Percentiles rank a stretch among this genome's conserved stretches.
Evolutionary conservation across 2,113 vertebrate genomes (phyloP).

Genomic region (Daboia siamensis): DNA sequence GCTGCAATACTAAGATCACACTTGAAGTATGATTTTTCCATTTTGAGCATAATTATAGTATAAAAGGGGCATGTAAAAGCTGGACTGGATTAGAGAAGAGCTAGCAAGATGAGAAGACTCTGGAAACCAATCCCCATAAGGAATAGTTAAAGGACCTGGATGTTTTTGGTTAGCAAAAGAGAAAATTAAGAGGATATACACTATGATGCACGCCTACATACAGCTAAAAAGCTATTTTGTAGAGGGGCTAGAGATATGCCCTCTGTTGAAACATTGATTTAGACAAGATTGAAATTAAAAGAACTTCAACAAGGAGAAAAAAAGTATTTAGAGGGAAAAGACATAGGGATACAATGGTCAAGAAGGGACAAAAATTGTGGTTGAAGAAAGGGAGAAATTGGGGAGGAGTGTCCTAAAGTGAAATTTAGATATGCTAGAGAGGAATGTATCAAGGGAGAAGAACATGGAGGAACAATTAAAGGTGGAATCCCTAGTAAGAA

Average conservation of each 20-base stretch:
- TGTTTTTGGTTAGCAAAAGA: not conserved
- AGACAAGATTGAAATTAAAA: not conserved
- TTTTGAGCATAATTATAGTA: not conserved
- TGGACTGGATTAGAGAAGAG: not conserved
- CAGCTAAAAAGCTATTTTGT: not conserved
- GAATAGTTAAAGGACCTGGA: not conserved
- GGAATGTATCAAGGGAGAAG: not conserved
- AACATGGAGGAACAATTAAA: not conserved
- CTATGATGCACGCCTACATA: not conserved
- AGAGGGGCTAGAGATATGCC: not conserved
- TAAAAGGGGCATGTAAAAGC: not conserved
- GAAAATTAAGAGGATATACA: not conserved
- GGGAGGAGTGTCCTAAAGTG: not conserved
- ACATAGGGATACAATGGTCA: not conserved
- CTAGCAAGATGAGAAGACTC: not conserved
- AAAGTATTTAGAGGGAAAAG: not conserved
- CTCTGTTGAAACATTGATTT: not conserved
- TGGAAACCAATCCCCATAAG: not conserved
- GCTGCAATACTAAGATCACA: not conserved
- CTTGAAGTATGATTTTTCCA: not conserved
- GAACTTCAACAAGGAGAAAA: not conserved
- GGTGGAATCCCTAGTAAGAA: not conserved
- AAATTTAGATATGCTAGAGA: not conserved
- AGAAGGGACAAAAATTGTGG: not conserved
- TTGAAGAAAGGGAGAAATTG: not conserved